Base-by-base conservation (phyloP, 1,140 invertebrate species). In the Whitmania pigra region DNA sequence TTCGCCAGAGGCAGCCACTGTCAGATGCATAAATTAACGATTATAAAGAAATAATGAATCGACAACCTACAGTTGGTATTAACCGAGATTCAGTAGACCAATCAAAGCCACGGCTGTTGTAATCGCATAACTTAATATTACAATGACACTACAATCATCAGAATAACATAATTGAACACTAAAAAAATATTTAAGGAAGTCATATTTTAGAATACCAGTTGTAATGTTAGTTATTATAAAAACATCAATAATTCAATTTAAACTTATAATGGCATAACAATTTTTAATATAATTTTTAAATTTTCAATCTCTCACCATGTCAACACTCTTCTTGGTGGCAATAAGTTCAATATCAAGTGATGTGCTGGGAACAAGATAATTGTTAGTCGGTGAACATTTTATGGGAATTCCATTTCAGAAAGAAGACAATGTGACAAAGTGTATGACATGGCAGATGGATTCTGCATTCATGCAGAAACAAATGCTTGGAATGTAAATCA, bases 1-100 rank as follows among this genome's bases (percentile, higher is more conserved):
- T 94, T 89, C 81, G 96, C 92, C 73, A 97, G 84, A 0, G 91
- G 90, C 69, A 94, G 85, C 93, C 93, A 96, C 43, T 69, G 36
- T 49, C 9, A 2, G 6, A 36, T 36, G 6, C 2, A 36, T 36
- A 36, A 36, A 6, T 36, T 27, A 57, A 22, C 55, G n/a, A 57
- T 7, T 57, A 6, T 22, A 3, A 57, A 57, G 55, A 57, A n/a
- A 57, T 57, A 36, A 36, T 36, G 6, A 36, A 36, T 36, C 31
- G 6, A 36, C 31, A 36, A 36, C 31, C 31, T 36, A 3, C 6
- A 36, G 31, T 36, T 36, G 31, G 6, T 6, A 36, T 36, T 36
- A 36, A 36, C 6, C 6, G 31, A 36, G 29, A 15, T 1, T n/a
- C 29, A 63, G 11, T 63, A 6, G 22, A 17, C 18, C 43, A 49